phyloP scores from a whole-genome alignment of 2,113 vertebrate species.

The Toxotes jaculatrix region DNA sequence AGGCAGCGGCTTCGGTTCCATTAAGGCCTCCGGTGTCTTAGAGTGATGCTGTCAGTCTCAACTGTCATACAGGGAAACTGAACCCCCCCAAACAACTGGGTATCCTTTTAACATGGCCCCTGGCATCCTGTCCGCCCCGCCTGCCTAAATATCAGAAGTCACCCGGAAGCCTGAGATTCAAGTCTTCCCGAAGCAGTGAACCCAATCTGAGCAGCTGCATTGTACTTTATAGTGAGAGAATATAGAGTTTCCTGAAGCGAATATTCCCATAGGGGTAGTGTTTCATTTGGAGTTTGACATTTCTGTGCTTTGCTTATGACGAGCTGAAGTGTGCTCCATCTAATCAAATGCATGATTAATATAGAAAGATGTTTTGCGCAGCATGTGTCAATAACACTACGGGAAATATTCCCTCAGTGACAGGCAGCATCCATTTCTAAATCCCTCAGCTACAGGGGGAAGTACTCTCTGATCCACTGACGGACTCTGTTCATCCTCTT shows the following conservation, averaged over 20 bases:
- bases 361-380: background rate
- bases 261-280: slow-evolving; percentile 63
- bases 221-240: slow-evolving; percentile 45
- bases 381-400: background rate
- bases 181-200: slow-evolving; percentile 31
- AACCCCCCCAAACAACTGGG: slow-evolving; percentile 43
- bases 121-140: slow-evolving; percentile 7
- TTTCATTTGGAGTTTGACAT: slow-evolving; percentile 56
- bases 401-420: background rate
- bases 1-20: slow-evolving; percentile 46
- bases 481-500: background rate
- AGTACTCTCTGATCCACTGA: slow-evolving; percentile 28
- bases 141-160: slow-evolving; percentile 65
- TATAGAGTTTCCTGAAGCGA: slow-evolving; percentile 53
- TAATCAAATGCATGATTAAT: background rate
- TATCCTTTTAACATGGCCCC: slow-evolving; percentile 39
- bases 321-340: background rate
- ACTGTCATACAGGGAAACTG: slow-evolving; percentile 41
- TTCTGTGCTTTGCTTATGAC: slow-evolving; percentile 50
- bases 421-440: slow-evolving; percentile 7
- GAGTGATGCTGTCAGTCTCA: slow-evolving; percentile 31
- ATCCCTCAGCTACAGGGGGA: slow-evolving; percentile 12
- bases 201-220: slow-evolving; percentile 62
- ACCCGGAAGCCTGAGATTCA: slow-evolving; percentile 36
- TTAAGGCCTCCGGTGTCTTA: slow-evolving; percentile 18